Conservation (phyloP, 2,888 invertebrate species). For the Lepidocyrtoides sp. region DNA sequence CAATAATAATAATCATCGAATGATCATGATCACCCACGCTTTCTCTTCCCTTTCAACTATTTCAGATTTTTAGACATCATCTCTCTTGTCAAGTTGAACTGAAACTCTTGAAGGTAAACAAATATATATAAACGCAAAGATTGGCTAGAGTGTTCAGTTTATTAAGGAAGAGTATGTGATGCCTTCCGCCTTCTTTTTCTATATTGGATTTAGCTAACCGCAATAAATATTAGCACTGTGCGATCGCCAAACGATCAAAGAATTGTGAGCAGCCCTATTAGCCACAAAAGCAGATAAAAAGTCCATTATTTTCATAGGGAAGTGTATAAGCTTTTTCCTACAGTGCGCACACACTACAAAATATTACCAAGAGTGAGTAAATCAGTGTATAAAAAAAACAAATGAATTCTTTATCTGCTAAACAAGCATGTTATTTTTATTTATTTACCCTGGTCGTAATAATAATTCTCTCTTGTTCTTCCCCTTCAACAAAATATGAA, state of each 20-base stretch:
- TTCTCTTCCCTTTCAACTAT: conserved; percentile 60
- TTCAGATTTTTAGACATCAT: conserved; percentile 58
- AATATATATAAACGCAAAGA: conserved; percentile 27
- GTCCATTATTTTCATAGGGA: background rate
- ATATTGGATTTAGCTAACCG: conserved; percentile 47
- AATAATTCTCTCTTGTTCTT: conserved; percentile 37
- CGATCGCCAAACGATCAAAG: conserved; percentile 23
- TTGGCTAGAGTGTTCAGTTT: background rate
- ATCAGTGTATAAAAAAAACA: background rate
- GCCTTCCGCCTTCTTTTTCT: conserved; percentile 51
- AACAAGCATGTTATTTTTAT: conserved; percentile 37
- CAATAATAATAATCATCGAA: conserved; percentile 14
- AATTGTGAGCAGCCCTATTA: conserved; percentile 6
- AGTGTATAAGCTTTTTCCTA: background rate
- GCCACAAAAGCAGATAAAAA: conserved; percentile 5
- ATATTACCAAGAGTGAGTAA: background rate
- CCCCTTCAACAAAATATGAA: conserved; percentile 33
- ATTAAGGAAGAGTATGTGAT: conserved; percentile 13
- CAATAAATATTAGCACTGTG: conserved; percentile 47
- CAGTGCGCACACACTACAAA: background rate
- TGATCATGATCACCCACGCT: conserved; percentile 72
- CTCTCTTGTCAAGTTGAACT: background rate
- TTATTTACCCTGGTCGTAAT: conserved; percentile 47
- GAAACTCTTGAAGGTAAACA: conserved; percentile 36
- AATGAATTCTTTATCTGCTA: conserved; percentile 49